Evolutionary conservation across 2,113 vertebrate species (phyloP).

Genomic region (Dipodomys stephensi): DNA sequence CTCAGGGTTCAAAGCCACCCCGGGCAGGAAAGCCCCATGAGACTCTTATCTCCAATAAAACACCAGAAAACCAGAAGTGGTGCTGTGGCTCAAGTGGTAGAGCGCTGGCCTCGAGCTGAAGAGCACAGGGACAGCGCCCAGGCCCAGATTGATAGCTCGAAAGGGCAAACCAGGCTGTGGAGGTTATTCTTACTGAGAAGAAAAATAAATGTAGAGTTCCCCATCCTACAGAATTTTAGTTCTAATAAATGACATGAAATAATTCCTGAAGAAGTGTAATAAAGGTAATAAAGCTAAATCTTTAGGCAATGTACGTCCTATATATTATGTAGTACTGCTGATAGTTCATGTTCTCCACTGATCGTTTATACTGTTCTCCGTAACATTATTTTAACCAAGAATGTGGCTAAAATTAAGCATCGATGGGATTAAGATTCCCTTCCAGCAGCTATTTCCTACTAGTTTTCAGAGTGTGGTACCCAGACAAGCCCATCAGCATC

Average conservation of each 20-base stretch:
- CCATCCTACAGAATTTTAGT: neutral
- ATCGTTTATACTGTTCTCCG: neutral
- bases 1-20: too few species aligned
- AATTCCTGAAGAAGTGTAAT: neutral
- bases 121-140: too few species aligned
- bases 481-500: neutral
- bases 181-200: neutral
- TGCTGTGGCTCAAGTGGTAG: too few species aligned
- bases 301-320: slow-evolving; percentile 24
- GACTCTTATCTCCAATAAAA: too few species aligned
- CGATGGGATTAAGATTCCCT: neutral
- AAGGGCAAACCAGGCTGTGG: too few species aligned
- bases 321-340: neutral
- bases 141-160: neutral
- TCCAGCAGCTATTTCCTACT: neutral
- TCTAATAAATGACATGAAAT: slow-evolving; percentile 22
- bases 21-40: too few species aligned
- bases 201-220: neutral
- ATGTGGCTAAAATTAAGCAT: neutral
- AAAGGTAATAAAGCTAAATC: neutral
- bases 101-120: too few species aligned
- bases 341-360: slow-evolving; percentile 9
- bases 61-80: too few species aligned
- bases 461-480: neutral
- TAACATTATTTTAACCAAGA: neutral